Conservation (phyloP, 2,888 invertebrate species). For the Petrolisthes cinctipes region DNA sequence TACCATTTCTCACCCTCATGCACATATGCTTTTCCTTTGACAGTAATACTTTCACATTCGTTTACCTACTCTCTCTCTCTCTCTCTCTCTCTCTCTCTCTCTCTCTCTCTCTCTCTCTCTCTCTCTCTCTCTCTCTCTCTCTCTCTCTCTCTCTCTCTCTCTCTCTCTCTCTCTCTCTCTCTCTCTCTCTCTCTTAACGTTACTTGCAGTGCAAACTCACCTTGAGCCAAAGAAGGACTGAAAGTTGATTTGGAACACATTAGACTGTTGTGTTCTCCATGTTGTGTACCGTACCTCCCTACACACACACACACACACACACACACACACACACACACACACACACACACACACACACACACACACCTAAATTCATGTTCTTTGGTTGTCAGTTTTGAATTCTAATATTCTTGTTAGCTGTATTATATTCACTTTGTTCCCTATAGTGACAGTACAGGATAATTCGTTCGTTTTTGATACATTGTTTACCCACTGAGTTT, state of each 20-base stretch:
- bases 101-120: conserved; percentile 9
- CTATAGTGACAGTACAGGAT: too few species aligned
- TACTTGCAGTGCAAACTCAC: not conserved
- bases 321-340: not conserved
- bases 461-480: too few species aligned
- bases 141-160: conserved; percentile 12
- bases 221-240: not conserved
- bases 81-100: conserved; percentile 12
- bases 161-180: conserved; percentile 5
- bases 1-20: too few species aligned
- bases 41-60: too few species aligned
- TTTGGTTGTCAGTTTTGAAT: too few species aligned
- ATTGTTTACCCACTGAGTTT: too few species aligned
- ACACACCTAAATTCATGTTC: not conserved
- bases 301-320: not conserved
- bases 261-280: too few species aligned
- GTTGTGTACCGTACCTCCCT: not conserved
- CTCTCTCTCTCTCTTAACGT: not conserved
- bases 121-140: conserved; percentile 13
- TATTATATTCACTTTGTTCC: too few species aligned
- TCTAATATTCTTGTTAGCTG: too few species aligned
- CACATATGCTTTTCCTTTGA: too few species aligned
- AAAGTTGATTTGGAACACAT: not conserved
- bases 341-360: not conserved
- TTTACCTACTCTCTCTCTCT: not conserved